phyloP scores from a whole-genome alignment of 2,113 vertebrate species.

The Anser cygnoides region DNA sequence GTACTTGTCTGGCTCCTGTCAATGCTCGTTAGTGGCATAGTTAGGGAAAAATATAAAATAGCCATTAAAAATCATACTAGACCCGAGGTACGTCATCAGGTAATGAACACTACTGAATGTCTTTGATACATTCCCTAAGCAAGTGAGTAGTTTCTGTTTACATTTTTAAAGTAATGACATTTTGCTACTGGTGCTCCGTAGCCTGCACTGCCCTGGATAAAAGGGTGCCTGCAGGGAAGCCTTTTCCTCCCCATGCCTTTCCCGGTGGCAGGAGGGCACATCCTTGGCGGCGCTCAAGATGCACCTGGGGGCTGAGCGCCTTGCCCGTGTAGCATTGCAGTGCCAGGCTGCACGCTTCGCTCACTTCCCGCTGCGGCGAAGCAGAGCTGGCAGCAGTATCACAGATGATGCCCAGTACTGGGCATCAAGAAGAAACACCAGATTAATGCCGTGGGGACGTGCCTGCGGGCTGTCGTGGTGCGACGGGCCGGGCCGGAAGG shows the following conservation, averaged over 20 bases:
- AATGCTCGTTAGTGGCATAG: background rate
- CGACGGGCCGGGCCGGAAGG: too few relatives aligned
- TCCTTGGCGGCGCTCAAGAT: too few relatives aligned
- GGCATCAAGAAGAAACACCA: background rate
- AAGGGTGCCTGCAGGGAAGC: background rate
- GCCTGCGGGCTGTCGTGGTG: too few relatives aligned
- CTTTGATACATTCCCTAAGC: background rate
- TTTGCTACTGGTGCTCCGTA: background rate
- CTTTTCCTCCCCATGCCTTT: background rate
- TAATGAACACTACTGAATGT: background rate
- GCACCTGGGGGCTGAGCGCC: too few relatives aligned
- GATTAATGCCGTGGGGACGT: background rate
- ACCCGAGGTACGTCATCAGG: background rate
- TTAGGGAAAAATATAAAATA: background rate
- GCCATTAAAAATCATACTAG: background rate
- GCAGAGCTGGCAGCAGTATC: background rate
- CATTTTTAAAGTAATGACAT: background rate
- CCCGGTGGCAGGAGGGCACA: background rate
- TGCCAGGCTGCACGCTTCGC: too few relatives aligned
- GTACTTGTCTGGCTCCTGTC: background rate
- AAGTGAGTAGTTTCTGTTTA: background rate
- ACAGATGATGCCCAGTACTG: too few relatives aligned
- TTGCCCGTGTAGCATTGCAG: too few relatives aligned
- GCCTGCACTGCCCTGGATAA: background rate
- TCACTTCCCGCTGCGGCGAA: background rate